These are phyloP conservation scores for Merluccius polli DNA, from an alignment of 2,797 vertebrate genomes.

Conservation along the genomic window DNA sequence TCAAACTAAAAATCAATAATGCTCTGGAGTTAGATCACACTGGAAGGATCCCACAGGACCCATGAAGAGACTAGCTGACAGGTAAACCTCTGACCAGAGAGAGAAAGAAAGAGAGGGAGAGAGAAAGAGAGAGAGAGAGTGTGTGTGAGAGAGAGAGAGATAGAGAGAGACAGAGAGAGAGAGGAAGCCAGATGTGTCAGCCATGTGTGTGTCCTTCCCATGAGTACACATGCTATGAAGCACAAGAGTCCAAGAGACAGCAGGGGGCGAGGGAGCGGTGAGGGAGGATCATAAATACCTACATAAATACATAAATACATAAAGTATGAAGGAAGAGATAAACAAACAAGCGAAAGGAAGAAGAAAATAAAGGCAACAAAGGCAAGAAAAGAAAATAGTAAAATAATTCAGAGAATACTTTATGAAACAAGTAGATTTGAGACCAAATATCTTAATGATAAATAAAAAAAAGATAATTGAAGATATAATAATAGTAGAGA, in stretches of 20 bases:
- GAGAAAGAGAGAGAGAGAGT: conserved; percentile 20
- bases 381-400: neutral
- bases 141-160: conserved; percentile 11
- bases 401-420: neutral
- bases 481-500: neutral
- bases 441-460: neutral
- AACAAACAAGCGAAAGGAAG: neutral
- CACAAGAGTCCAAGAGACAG: neutral
- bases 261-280: neutral
- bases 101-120: neutral
- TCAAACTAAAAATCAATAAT: conserved; percentile 55
- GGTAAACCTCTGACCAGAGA: conserved; percentile 48
- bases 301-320: neutral
- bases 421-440: neutral
- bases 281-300: neutral
- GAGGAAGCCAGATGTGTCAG: neutral
- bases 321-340: neutral
- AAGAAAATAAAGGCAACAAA: neutral
- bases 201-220: no score
- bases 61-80: conserved; percentile 63
- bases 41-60: conserved; percentile 47
- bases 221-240: no score
- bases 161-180: conserved; percentile 19
- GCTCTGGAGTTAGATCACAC: conserved; percentile 53
- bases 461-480: neutral